Conservation (phyloP, 1,140 invertebrate genomes). For the Samia ricini region DNA sequence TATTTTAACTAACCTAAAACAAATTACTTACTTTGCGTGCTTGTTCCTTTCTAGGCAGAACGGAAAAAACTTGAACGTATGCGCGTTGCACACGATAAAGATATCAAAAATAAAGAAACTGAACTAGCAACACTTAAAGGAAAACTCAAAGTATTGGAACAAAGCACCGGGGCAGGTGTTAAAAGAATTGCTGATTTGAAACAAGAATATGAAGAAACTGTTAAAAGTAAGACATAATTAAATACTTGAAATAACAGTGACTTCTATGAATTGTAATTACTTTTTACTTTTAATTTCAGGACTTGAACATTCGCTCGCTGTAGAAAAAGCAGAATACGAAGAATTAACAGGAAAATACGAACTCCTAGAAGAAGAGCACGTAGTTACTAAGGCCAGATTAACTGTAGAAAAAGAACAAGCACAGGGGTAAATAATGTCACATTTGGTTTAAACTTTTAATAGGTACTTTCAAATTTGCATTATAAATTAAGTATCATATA, state of each 20-base stretch:
- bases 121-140: conserved; percentile 82
- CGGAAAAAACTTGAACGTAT: conserved; percentile 80
- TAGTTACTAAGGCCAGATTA: conserved; percentile 86
- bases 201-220: conserved; percentile 82
- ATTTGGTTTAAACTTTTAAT: neutral
- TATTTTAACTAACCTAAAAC: neutral
- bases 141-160: conserved; percentile 81
- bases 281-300: conserved; percentile 71
- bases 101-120: conserved; percentile 81
- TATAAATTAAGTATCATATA: neutral
- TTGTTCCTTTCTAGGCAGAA: conserved; percentile 76
- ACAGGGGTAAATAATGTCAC: conserved; percentile 60
- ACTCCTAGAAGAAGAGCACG: conserved; percentile 89
- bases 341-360: conserved; percentile 90
- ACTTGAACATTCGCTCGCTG: conserved; percentile 81
- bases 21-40: neutral
- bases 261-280: neutral
- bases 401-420: conserved; percentile 87
- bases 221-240: conserved; percentile 78
- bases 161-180: conserved; percentile 77
- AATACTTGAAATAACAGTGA: neutral
- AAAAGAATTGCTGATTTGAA: conserved; percentile 83
- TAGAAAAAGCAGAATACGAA: conserved; percentile 85
- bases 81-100: conserved; percentile 80
- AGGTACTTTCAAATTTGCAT: neutral